Conservation (phyloP, 2,888 invertebrate genomes). For the Xanthostigma xanthostigma region DNA sequence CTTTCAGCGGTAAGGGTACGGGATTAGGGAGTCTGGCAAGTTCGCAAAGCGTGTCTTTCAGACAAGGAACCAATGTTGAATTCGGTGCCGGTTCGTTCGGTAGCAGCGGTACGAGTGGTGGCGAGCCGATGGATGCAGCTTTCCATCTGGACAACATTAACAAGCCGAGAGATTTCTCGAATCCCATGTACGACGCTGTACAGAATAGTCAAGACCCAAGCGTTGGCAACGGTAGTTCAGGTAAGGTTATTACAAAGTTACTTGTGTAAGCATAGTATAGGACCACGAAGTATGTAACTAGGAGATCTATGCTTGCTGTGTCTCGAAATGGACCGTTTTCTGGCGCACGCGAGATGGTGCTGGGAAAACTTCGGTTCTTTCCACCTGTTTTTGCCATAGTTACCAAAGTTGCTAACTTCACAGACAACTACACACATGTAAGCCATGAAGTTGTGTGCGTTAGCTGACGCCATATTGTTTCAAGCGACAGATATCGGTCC, state of each 20-base stretch:
- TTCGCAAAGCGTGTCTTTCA: conserved; percentile 82
- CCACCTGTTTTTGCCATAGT: no score
- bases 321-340: no score
- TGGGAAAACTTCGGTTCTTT: no score
- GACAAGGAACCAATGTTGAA: conserved; percentile 87
- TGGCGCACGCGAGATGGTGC: no score
- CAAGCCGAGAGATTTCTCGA: conserved; percentile 86
- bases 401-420: no score
- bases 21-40: conserved; percentile 66
- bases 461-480: no score
- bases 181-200: conserved; percentile 94
- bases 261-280: no score
- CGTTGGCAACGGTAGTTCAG: conserved; percentile 42
- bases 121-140: conserved; percentile 57
- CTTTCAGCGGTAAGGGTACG: conserved; percentile 61
- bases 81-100: conserved; percentile 51
- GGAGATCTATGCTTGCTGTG: no score
- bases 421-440: no score
- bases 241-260: conserved; percentile 20
- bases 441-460: no score
- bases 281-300: no score
- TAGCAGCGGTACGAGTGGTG: conserved; percentile 29
- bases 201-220: conserved; percentile 43
- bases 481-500: no score
- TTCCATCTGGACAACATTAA: conserved; percentile 66